Evolutionary conservation across 64 coral and sea anemone genomes (phyloP).

Genomic region (Pocillopora damicornis): DNA sequence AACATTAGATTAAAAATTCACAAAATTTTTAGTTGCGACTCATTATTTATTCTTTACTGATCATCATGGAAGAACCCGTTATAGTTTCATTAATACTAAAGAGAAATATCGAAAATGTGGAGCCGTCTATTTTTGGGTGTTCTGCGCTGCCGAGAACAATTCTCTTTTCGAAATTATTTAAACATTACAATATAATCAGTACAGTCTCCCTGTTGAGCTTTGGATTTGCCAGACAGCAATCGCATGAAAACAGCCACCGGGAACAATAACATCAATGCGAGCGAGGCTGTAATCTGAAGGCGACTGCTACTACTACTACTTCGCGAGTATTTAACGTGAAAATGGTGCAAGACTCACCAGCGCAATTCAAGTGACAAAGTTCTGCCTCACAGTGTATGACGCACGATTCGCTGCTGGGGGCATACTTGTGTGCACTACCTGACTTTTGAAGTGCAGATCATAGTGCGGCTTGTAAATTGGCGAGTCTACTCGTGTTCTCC

Average conservation of each 20-base stretch:
- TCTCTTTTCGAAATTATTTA: too few species aligned
- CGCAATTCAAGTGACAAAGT: not conserved
- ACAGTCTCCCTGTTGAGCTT: not conserved
- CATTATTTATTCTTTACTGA: too few species aligned
- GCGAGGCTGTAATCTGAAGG: not conserved
- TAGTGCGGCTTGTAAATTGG: not conserved
- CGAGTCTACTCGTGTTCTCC: too few species aligned
- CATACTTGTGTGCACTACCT: not conserved
- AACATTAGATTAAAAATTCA: too few species aligned
- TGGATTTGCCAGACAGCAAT: not conserved
- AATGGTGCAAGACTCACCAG: not conserved
- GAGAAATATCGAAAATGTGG: too few species aligned
- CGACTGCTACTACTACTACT: not conserved
- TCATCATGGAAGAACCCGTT: too few species aligned
- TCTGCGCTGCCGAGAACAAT: too few species aligned
- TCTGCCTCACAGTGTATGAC: not conserved
- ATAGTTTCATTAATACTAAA: too few species aligned
- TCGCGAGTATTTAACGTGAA: not conserved
- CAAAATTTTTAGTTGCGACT: too few species aligned
- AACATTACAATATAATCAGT: too few species aligned
- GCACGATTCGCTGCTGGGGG: not conserved
- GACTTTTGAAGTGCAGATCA: constrained; percentile 11
- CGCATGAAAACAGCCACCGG: not conserved
- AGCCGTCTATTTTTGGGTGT: too few species aligned
- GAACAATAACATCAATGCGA: too few species aligned